Evolutionary conservation across 1,140 invertebrate genomes (phyloP).

Genomic region (Geopemphigus sp.): DNA sequence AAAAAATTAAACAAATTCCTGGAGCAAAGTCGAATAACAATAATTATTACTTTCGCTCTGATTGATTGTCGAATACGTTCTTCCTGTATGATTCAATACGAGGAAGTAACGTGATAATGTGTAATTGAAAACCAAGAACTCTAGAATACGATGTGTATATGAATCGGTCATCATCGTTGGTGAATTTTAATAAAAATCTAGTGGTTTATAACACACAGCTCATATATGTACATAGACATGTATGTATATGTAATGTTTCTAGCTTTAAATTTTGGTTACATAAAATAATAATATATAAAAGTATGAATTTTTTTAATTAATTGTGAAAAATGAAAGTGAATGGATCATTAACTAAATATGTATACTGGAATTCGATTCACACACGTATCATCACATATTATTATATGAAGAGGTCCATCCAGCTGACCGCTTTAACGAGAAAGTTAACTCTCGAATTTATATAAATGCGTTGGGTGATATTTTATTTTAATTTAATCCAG

Average conservation of each 20-base stretch:
- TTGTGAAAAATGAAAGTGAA: conserved; percentile 43
- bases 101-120: background rate
- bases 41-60: conserved; percentile 39
- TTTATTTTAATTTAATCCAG: conserved; percentile 36
- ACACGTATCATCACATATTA: conserved; percentile 20
- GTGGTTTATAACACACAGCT: too few relatives aligned
- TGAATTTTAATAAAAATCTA: background rate
- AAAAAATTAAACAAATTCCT: background rate
- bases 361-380: conserved; percentile 24
- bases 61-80: conserved; percentile 6
- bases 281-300: conserved; percentile 22
- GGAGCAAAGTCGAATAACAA: background rate
- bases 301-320: conserved; percentile 14
- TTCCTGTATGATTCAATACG: conserved; percentile 18
- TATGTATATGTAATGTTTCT: too few relatives aligned
- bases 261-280: background rate
- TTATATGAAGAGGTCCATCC: background rate
- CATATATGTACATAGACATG: too few relatives aligned
- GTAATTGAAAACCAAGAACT: background rate
- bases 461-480: background rate
- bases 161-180: background rate
- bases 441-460: conserved; percentile 23
- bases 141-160: background rate
- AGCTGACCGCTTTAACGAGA: conserved; percentile 21
- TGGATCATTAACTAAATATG: conserved; percentile 3